Conservation (phyloP, 2,113 vertebrate genomes). For the Tragelaphus buxtoni region DNA sequence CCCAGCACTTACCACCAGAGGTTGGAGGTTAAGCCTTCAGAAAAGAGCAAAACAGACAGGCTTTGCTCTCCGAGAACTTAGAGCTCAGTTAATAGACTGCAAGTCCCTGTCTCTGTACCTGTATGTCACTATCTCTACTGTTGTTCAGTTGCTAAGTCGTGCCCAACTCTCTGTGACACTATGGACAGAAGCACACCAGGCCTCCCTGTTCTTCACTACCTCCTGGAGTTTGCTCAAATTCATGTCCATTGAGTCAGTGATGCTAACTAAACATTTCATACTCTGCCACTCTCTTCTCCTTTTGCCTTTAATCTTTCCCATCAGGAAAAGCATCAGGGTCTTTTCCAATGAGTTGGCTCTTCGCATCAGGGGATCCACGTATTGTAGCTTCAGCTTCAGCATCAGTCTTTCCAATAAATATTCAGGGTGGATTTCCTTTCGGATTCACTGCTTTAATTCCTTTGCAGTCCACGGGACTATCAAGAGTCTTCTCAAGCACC, state of each 20-base stretch:
- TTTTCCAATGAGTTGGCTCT: not conserved
- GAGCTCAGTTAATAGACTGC: not conserved
- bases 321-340: not conserved
- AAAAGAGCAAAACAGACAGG: not conserved
- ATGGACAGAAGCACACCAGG: not conserved
- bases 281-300: not conserved
- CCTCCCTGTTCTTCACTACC: not conserved
- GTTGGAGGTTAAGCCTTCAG: not conserved
- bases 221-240: not conserved
- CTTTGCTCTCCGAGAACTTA: not conserved
- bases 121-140: rapidly evolving
- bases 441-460: not conserved
- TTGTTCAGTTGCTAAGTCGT: not conserved
- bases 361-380: not conserved
- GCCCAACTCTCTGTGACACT: not conserved
- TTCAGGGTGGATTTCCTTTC: not conserved
- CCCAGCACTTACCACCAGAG: not conserved
- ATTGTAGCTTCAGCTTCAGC: not conserved
- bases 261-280: not conserved
- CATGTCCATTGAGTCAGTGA: not conserved
- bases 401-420: not conserved
- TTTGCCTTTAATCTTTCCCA: not conserved
- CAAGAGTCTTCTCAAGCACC: not conserved
- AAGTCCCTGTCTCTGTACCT: not conserved
- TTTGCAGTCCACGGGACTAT: not conserved